Percentiles rank a stretch among this genome's conserved stretches.
These are phyloP conservation scores for Aspidiotus rigidus DNA, from an alignment of 2,888 invertebrate genomes.

Conservation along the genomic window DNA sequence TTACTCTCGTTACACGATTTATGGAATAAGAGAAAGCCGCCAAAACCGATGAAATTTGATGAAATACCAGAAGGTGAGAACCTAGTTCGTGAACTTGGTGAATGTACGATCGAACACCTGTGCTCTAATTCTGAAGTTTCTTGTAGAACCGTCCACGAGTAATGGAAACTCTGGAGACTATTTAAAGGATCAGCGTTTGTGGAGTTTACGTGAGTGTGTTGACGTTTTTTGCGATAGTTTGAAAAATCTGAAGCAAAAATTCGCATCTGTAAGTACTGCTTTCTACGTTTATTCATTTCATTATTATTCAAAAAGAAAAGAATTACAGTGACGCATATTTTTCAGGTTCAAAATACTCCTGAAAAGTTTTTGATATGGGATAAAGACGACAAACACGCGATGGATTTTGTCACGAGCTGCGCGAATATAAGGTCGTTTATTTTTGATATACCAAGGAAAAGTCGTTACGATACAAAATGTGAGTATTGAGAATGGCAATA, in stretches of 20 bases:
- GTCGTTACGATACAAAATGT: slow-evolving; percentile 92
- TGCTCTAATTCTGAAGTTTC: too few relatives aligned
- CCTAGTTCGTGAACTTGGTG: too few relatives aligned
- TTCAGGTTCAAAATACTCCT: background rate
- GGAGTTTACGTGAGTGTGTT: slow-evolving; percentile 68
- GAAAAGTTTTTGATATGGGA: slow-evolving; percentile 74
- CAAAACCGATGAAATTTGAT: slow-evolving; percentile 55
- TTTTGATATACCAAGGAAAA: slow-evolving; percentile 78
- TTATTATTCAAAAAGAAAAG: too few relatives aligned
- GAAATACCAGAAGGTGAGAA: slow-evolving; percentile 45
- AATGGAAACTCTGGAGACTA: slow-evolving; percentile 48
- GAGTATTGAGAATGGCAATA: slow-evolving; percentile 42
- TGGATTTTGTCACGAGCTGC: slow-evolving; percentile 95
- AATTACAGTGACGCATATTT: background rate
- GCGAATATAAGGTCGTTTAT: slow-evolving; percentile 86
- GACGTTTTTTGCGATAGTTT: slow-evolving; percentile 62
- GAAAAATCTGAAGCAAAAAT: slow-evolving; percentile 52
- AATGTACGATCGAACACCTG: too few relatives aligned
- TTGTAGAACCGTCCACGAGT: slow-evolving; percentile 40
- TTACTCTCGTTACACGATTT: slow-evolving; percentile 87
- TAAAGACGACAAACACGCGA: slow-evolving; percentile 84
- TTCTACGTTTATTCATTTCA: background rate
- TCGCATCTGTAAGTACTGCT: slow-evolving; percentile 42
- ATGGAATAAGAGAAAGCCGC: slow-evolving; percentile 84
- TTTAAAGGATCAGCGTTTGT: slow-evolving; percentile 64